Evolutionary conservation across 30 jellyfish, hydroid and myxozoan species (phyloP).

Genomic region (Aurelia sp.): DNA sequence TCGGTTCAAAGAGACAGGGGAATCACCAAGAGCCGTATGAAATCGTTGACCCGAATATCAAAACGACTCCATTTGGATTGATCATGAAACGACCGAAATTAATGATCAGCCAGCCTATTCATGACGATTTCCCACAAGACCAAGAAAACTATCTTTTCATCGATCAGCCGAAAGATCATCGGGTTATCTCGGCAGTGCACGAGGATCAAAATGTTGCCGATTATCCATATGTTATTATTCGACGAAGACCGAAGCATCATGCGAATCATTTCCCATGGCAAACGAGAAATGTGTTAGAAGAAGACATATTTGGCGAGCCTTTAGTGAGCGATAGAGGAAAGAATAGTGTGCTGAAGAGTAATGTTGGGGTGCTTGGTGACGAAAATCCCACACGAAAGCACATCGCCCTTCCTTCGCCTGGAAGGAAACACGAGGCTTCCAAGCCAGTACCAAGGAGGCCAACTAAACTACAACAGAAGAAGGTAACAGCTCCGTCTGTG

Average conservation of each 20-base stretch:
- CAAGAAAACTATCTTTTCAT: constrained; percentile 66
- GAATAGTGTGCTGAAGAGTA: constrained; percentile 1
- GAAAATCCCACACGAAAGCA: constrained; percentile 1
- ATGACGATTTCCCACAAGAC: constrained; percentile 78
- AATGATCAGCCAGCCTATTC: constrained; percentile 62
- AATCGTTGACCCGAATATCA: constrained; percentile 26
- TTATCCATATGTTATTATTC: constrained; percentile 52
- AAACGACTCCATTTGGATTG: constrained; percentile 15
- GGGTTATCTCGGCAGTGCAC: constrained; percentile 42
- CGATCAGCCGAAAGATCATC: constrained; percentile 46
- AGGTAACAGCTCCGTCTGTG: not conserved
- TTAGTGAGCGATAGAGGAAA: not conserved
- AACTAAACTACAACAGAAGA: constrained; percentile 2
- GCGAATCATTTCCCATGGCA: constrained; percentile 63
- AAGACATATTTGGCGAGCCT: constrained; percentile 56
- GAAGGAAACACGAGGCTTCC: not conserved
- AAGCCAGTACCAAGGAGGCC: constrained; percentile 23
- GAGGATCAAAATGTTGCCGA: constrained; percentile 54
- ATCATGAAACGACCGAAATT: constrained; percentile 33
- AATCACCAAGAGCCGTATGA: constrained; percentile 59
- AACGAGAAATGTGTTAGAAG: constrained; percentile 47
- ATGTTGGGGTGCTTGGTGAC: constrained; percentile 63
- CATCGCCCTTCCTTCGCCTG: not conserved
- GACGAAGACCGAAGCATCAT: constrained; percentile 24
- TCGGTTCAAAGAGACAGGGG: not conserved